Evolutionary conservation across 2,113 vertebrate genomes (phyloP).

Genomic region (Psittacara wagleri): DNA sequence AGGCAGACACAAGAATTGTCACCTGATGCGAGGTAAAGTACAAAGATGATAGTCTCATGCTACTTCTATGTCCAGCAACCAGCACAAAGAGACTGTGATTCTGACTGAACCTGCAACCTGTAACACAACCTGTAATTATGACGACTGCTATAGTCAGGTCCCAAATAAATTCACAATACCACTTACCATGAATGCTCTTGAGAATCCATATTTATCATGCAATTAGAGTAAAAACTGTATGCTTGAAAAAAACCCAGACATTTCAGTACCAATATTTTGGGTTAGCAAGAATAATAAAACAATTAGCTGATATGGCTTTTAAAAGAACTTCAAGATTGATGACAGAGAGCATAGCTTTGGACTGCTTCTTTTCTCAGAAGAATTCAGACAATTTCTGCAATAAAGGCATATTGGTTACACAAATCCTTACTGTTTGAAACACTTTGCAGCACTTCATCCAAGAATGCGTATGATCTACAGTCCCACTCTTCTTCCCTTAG

Average conservation of each 20-base stretch:
- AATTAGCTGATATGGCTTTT: not conserved
- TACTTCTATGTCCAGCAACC: not conserved
- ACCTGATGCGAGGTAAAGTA: not conserved
- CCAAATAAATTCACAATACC: not conserved
- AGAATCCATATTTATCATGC: not conserved
- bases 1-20: not conserved
- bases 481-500: conserved; percentile 4
- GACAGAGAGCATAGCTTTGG: not conserved
- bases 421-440: not conserved
- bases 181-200: not conserved
- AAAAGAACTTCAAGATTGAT: not conserved
- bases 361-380: not conserved
- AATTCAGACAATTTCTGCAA: not conserved
- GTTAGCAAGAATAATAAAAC: not conserved
- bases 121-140: not conserved
- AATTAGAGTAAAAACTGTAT: not conserved
- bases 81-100: not conserved
- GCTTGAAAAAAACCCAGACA: not conserved
- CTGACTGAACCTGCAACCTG: not conserved
- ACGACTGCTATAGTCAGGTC: not conserved
- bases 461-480: conserved; percentile 1
- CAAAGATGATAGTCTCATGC: not conserved
- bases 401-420: not conserved
- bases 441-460: not conserved
- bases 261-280: not conserved